These are phyloP conservation scores for Eumeta japonica DNA, from an alignment of 1,140 invertebrate species.

Conservation along the genomic window DNA sequence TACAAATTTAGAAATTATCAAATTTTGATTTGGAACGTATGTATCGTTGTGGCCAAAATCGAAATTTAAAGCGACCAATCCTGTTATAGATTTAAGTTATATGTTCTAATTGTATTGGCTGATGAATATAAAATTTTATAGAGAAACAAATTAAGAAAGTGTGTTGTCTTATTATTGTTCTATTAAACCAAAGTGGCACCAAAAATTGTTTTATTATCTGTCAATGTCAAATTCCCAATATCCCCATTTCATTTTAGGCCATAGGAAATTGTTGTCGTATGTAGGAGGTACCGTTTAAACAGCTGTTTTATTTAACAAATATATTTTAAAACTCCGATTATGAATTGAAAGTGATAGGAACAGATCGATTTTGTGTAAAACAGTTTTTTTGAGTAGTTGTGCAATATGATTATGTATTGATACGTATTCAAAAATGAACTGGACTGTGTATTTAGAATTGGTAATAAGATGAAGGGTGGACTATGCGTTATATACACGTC, in stretches of 20 bases:
- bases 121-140: no score
- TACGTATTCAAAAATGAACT: slow-evolving; percentile 51
- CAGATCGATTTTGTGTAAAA: background rate
- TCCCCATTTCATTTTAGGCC: background rate
- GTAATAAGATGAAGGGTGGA: slow-evolving; percentile 60
- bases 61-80: no score
- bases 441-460: slow-evolving; percentile 45
- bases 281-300: background rate
- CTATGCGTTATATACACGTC: slow-evolving; percentile 58
- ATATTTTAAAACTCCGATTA: background rate
- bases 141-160: no score
- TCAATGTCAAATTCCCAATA: no score
- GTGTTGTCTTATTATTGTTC: no score
- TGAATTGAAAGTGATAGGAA: background rate
- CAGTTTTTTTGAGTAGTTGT: background rate
- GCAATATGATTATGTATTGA: slow-evolving; percentile 39
- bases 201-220: no score
- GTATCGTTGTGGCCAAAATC: no score
- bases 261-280: background rate
- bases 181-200: no score
- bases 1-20: no score
- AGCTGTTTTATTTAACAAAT: background rate
- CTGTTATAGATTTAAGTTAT: no score
- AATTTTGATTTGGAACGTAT: no score
- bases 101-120: no score